Evolutionary conservation across 1,140 invertebrate species (phyloP).

Genomic region (Drosophila dunni): DNA sequence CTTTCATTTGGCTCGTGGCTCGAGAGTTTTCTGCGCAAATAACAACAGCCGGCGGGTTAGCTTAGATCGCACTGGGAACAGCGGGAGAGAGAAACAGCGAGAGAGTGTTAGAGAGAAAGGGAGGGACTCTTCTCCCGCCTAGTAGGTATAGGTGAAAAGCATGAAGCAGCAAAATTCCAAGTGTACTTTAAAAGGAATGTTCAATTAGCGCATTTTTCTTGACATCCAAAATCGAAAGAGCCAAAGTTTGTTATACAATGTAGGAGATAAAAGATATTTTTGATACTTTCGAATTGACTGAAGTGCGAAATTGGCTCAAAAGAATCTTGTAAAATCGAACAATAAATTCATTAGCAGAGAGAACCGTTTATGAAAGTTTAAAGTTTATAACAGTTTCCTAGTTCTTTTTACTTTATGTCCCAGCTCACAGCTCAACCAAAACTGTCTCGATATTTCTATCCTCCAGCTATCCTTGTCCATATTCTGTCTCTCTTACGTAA

Average conservation of each 20-base stretch:
- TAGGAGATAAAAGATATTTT: not conserved
- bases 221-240: slow-evolving; percentile 1
- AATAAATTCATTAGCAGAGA: too few species aligned
- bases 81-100: not conserved
- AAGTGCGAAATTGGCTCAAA: not conserved
- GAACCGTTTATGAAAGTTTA: too few species aligned
- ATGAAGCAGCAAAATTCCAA: slow-evolving; percentile 50
- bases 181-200: slow-evolving; percentile 45
- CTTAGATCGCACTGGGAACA: slow-evolving; percentile 7
- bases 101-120: not conserved
- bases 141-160: not conserved
- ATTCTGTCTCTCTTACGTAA: slow-evolving; percentile 21
- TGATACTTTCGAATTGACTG: not conserved
- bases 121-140: not conserved
- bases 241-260: slow-evolving; percentile 18
- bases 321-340: not conserved
- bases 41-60: slow-evolving; percentile 24
- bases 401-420: too few species aligned
- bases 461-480: not conserved
- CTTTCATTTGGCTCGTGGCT: slow-evolving; percentile 78
- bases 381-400: too few species aligned
- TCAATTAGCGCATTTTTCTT: slow-evolving; percentile 53
- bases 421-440: too few species aligned
- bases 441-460: too few species aligned
- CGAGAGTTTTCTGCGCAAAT: slow-evolving; percentile 21